Evolutionary conservation across 2,888 invertebrate genomes (phyloP), one percentile per base, ranked within the genome.

Genomic region (Chloromyia formosa): DNA sequence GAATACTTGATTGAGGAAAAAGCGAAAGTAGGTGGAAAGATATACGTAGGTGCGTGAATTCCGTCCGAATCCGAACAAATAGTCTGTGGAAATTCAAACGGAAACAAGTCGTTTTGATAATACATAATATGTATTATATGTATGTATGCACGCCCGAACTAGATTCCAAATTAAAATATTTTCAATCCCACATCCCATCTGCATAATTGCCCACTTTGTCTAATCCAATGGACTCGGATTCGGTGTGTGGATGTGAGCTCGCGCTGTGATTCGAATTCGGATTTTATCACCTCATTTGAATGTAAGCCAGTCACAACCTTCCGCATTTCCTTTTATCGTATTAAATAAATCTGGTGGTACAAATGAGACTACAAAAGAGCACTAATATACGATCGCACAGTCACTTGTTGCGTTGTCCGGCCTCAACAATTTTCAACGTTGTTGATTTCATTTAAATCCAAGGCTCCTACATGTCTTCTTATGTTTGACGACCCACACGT

Each of bases 221-320:
- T 42, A 62, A 62, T 42, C n/a, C 35, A 42, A 18, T 22, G 61
- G 35, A 61, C n/a, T n/a, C n/a, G n/a, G n/a, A n/a, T n/a, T n/a
- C n/a, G n/a, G n/a, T n/a, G n/a, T n/a, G n/a, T n/a, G n/a, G n/a
- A n/a, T n/a, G 27, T 35, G 27, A 7, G 7, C 27, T 35, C 27
- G 27, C 18, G 18, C 22, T 56, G n/a, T 35, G 27, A 2, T 35
- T 35, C 69, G 12, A 53, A 54, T 69, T 45, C 69, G 69, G 54
- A 23, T 69, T 69, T 69, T 54, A 69, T 69, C 66, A 66, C 66
- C 66, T 66, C 27, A 54, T 69, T 35, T 54, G 23, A 69, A 69
- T 69, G 16, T 22, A 68, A 22, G 18, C 27, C 2, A 35, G 7
- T 2, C 23, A 54, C 42, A 62, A 62, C 62, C 42, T 62, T 62